Conservation (phyloP, 2,797 vertebrate genomes). For the Selene dorsalis region DNA sequence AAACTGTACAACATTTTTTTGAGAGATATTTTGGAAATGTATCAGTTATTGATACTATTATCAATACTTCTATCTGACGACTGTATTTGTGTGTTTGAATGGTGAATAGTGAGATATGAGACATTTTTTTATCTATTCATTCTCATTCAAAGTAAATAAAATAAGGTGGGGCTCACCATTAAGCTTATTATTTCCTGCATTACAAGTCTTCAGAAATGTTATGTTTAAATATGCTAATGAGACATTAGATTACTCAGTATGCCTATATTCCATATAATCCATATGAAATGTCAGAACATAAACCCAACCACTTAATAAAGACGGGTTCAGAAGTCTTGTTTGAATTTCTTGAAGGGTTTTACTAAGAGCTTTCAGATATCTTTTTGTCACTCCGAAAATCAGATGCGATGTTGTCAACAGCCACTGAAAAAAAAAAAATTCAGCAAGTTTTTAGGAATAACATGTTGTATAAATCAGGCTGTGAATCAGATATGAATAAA, state of each 20-base stretch:
- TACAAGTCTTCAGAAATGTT: not conserved
- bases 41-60: no score
- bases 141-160: no score
- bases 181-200: not conserved
- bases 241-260: not conserved
- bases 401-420: not conserved
- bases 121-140: no score
- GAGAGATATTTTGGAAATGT: no score
- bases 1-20: no score
- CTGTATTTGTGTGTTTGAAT: no score
- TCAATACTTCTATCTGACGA: no score
- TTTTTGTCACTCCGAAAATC: not conserved
- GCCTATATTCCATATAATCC: not conserved
- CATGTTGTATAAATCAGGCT: not conserved
- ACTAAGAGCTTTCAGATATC: not conserved
- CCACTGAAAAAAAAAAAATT: not conserved
- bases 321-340: not conserved
- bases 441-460: not conserved
- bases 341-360: not conserved
- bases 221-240: not conserved
- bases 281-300: not conserved
- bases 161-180: no score
- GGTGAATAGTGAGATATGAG: no score
- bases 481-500: not conserved
- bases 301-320: not conserved